Conservation (phyloP, 2,113 vertebrate genomes). For the Psephotus haematonotus region DNA sequence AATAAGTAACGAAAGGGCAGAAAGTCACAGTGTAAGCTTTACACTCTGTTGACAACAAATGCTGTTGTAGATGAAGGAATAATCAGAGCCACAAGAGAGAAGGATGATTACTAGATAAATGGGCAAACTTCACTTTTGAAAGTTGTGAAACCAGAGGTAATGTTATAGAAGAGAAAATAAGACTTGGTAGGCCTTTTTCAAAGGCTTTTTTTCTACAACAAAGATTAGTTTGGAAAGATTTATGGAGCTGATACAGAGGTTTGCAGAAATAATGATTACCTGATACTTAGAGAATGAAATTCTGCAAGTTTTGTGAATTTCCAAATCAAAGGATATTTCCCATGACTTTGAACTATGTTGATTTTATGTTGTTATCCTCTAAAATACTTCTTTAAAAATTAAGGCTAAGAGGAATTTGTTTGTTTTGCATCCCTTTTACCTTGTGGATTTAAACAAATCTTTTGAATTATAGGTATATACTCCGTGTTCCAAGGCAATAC, state of each 20-base stretch:
- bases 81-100: not conserved
- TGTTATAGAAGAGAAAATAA: not conserved
- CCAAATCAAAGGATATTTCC: not conserved
- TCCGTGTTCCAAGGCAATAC: not conserved
- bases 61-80: not conserved
- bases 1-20: not conserved
- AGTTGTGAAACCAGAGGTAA: not conserved
- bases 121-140: not conserved
- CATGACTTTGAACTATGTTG: not conserved
- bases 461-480: not conserved
- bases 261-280: not conserved
- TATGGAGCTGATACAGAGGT: not conserved
- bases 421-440: not conserved
- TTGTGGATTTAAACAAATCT: not conserved
- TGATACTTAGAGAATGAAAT: not conserved
- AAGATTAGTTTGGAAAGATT: not conserved
- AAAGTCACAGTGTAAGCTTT: not conserved
- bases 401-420: not conserved
- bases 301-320: not conserved
- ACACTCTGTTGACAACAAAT: not conserved
- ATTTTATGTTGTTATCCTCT: not conserved
- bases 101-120: not conserved
- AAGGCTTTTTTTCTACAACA: not conserved
- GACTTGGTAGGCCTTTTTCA: not conserved
- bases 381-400: not conserved